These are phyloP conservation scores for Anthopleura xanthogrammica DNA, from an alignment of 92 coral and sea anemone genomes.

Conservation along the genomic window DNA sequence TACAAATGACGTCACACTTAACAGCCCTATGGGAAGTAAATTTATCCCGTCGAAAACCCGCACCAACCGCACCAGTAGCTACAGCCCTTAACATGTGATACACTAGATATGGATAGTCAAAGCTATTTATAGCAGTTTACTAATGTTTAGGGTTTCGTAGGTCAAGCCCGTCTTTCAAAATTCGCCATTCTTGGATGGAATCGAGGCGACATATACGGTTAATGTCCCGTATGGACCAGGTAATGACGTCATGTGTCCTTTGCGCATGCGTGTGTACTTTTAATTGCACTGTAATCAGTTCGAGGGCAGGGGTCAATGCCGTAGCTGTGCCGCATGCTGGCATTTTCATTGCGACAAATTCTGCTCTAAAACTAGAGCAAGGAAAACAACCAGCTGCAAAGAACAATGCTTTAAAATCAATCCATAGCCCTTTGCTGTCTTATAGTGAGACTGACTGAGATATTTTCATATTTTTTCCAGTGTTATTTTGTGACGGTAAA, in stretches of 20 bases:
- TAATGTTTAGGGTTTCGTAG: not conserved
- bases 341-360: too few relatives aligned
- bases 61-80: not conserved
- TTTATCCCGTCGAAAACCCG: not conserved
- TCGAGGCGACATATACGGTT: not conserved
- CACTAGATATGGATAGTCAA: too few relatives aligned
- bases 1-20: too few relatives aligned
- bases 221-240: not conserved
- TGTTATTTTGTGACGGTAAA: not conserved
- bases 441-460: too few relatives aligned
- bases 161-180: conserved; percentile 28
- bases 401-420: not conserved
- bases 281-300: not conserved
- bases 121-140: too few relatives aligned
- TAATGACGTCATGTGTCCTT: not conserved
- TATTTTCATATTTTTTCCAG: not conserved
- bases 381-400: not conserved
- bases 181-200: conserved; percentile 8
- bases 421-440: too few relatives aligned
- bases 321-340: not conserved
- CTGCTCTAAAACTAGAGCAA: not conserved
- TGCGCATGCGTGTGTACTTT: not conserved
- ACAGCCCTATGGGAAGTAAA: too few relatives aligned
- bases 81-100: too few relatives aligned
- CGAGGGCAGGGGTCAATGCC: not conserved